Evolutionary conservation across 2,888 invertebrate genomes (phyloP), one percentile per base, ranked within the genome.

Genomic region (Aphodius sticticus): DNA sequence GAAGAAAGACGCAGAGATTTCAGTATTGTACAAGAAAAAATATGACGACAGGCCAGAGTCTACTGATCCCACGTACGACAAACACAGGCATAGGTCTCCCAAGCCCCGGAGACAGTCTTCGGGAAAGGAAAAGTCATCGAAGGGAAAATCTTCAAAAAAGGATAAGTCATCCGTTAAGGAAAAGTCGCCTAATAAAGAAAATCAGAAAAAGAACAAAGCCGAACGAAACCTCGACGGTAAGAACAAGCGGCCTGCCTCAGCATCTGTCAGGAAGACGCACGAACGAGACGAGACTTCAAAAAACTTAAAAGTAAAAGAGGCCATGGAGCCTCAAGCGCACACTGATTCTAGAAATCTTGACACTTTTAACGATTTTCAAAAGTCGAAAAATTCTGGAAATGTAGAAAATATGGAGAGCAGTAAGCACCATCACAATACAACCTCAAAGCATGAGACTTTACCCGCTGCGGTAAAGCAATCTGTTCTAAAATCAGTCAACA

Each of bases 301-400:
- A 74, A 74, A 74, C 74, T 74, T 74, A 35, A 74, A 74, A 37
- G 37, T n/a, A 37, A 74, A 74, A 74, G 74, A 35, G 36, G 36
- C 74, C 74, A 53, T 53, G 53, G 53, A 53, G 53, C 53, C 53
- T 53, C 53, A 9, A 53, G 53, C 12, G 53, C 53, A 53, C 53
- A 12, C 53, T 53, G 53, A 53, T 0, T 53, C 12, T 7, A 53
- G 4, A 12, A 53, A 53, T 53, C 7, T 9, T 12, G 53, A 9
- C 26, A 26, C 26, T 26, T 26, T 26, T 26, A 26, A 26, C 53
- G 53, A 53, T 12, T 2, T 9, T 53, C 53, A 53, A 53, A 53
- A 53, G 7, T 53, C 53, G 7, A 53, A 53, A 12, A 53, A 53
- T 53, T 53, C 53, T 9, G 53, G 12, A 12, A 53, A 53, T 12